Evolutionary conservation across 2,113 vertebrate genomes (phyloP).

Genomic region (Hypocryptadius cinnamomeus): DNA sequence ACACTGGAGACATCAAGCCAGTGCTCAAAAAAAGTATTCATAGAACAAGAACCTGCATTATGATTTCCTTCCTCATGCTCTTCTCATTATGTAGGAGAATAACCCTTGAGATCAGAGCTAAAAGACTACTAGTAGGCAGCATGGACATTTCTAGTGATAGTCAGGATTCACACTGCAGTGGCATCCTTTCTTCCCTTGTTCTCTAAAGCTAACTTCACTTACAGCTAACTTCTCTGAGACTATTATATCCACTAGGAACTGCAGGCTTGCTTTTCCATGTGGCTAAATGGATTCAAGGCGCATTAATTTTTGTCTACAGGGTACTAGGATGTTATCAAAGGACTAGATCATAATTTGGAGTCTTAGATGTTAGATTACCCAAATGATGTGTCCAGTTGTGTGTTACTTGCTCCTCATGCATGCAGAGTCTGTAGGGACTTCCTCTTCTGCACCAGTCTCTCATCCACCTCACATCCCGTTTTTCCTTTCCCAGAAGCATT

Average conservation of each 20-base stretch:
- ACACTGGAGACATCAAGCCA: neutral
- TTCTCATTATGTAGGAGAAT: neutral
- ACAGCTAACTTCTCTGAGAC: neutral
- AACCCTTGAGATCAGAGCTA: neutral
- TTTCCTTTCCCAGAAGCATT: neutral
- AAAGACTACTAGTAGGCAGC: neutral
- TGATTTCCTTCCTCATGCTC: neutral
- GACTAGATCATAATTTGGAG: neutral
- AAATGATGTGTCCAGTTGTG: neutral
- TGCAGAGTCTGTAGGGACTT: neutral
- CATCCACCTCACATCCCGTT: neutral
- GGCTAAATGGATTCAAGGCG: neutral
- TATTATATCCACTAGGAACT: neutral
- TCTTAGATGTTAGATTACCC: neutral
- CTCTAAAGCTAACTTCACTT: neutral
- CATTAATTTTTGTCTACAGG: neutral
- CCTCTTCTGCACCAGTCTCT: neutral
- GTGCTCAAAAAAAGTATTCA: neutral
- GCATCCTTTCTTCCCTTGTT: neutral
- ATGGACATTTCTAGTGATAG: neutral
- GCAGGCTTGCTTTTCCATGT: neutral
- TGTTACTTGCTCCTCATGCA: neutral
- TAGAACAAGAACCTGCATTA: neutral
- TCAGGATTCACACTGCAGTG: neutral
- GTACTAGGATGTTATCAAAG: neutral